A percentile compares a stretch with the other conserved stretches of the same genome.
Evolutionary conservation across 2,113 vertebrate genomes (phyloP).

Genomic region (Labeo rohita): DNA sequence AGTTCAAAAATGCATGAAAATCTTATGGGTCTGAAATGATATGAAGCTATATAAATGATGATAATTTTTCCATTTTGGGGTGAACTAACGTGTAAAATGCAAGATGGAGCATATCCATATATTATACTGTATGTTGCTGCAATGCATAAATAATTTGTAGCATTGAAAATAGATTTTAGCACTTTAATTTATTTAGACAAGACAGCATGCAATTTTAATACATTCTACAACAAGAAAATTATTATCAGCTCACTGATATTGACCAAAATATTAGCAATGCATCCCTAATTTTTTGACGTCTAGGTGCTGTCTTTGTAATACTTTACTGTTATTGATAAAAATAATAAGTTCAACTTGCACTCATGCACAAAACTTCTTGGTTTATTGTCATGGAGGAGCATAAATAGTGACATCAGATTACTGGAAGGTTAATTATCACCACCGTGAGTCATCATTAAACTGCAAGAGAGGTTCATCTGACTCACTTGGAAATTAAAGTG

Average conservation of each 20-base stretch:
- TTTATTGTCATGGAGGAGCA: conserved; percentile 20
- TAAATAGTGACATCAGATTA: conserved; percentile 21
- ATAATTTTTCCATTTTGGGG: background rate
- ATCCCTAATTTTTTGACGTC: background rate
- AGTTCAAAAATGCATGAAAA: background rate
- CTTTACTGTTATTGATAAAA: background rate
- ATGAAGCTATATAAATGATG: background rate
- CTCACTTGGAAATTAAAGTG: conserved; percentile 4
- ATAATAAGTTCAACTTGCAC: background rate
- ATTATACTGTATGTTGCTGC: background rate
- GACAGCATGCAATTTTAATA: background rate
- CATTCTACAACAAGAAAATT: background rate
- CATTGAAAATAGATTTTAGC: background rate
- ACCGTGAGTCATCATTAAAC: conserved; percentile 30
- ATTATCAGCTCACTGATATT: background rate
- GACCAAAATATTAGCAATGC: background rate
- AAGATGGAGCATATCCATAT: background rate
- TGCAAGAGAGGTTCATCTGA: background rate
- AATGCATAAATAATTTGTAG: background rate
- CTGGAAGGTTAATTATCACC: conserved; percentile 25
- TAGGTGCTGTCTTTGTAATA: background rate
- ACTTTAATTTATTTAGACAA: background rate
- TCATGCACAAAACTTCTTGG: background rate
- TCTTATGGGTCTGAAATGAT: background rate
- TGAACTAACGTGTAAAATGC: background rate